Percentiles rank a stretch among this genome's conserved stretches.
phyloP scores from a whole-genome alignment of 2,113 vertebrate species.

The Bagarius yarrelli region DNA sequence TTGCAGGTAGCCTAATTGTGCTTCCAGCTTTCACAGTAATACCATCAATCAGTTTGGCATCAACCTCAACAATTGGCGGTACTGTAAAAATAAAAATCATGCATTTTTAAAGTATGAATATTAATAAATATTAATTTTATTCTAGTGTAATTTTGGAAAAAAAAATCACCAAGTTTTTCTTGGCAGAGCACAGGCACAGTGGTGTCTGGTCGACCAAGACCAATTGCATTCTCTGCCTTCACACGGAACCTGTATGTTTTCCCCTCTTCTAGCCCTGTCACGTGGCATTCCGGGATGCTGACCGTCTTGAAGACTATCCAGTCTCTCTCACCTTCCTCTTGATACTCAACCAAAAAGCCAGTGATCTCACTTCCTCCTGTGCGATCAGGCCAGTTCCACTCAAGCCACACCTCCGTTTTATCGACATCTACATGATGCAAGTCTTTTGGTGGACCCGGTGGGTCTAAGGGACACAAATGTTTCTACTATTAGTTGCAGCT shows the following conservation, averaged over 20 bases:
- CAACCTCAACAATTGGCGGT: conserved; percentile 87
- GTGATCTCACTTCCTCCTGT: conserved; percentile 95
- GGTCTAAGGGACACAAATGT: conserved; percentile 75
- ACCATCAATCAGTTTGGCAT: conserved; percentile 93
- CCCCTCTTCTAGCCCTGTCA: conserved; percentile 90
- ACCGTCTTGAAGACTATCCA: conserved; percentile 95
- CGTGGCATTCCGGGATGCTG: conserved; percentile 87
- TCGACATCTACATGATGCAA: conserved; percentile 92
- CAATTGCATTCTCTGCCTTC: conserved; percentile 90
- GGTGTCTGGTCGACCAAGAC: conserved; percentile 91
- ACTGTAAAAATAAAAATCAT: conserved; percentile 70
- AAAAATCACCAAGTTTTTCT: conserved; percentile 87
- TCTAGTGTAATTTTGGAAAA: background rate
- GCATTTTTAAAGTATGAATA: conserved; percentile 22
- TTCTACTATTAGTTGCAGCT: background rate
- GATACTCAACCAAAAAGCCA: conserved; percentile 95
- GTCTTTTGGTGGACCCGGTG: conserved; percentile 95
- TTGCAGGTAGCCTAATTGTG: conserved; percentile 90
- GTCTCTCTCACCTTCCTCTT: conserved; percentile 87
- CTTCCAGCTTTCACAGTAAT: conserved; percentile 96
- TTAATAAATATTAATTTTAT: background rate
- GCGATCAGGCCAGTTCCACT: conserved; percentile 95
- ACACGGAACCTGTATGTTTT: conserved; percentile 97
- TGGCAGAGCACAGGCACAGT: conserved; percentile 96
- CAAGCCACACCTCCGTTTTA: conserved; percentile 94